These are phyloP conservation scores for Paracanthobrama guichenoti DNA, from an alignment of 2,113 vertebrate species.

Conservation along the genomic window DNA sequence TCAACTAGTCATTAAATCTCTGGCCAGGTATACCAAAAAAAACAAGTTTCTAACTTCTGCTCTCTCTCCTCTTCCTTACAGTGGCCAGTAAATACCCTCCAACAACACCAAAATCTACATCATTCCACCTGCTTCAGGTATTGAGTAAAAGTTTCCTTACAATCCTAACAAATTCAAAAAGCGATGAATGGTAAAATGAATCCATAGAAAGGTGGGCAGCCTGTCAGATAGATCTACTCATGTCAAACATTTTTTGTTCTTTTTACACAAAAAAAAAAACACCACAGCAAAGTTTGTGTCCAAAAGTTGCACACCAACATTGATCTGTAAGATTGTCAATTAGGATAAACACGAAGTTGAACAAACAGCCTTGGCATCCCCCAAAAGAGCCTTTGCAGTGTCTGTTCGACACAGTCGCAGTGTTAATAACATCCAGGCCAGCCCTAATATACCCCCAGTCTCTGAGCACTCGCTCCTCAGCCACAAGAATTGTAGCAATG, in stretches of 20 bases:
- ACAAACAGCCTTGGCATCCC: slow-evolving; percentile 21
- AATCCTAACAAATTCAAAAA: slow-evolving; percentile 19
- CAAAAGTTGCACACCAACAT: slow-evolving; percentile 9
- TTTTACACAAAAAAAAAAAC: not conserved
- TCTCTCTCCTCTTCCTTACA: no score
- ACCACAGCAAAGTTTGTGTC: not conserved
- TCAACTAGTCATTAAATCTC: no score
- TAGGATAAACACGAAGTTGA: slow-evolving; percentile 19
- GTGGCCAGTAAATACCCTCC: not conserved
- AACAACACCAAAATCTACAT: not conserved
- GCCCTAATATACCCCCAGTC: not conserved
- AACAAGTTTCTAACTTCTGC: no score
- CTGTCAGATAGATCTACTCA: not conserved
- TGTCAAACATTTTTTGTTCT: slow-evolving; percentile 12
- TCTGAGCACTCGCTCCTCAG: slow-evolving; percentile 36
- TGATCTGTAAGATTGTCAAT: slow-evolving; percentile 34
- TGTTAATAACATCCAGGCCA: slow-evolving; percentile 59
- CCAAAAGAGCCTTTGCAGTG: not conserved
- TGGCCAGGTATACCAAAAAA: no score
- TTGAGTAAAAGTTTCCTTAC: not conserved
- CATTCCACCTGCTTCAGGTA: not conserved
- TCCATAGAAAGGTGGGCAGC: not conserved
- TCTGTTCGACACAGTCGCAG: slow-evolving; percentile 27
- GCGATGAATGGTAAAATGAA: slow-evolving; percentile 3
- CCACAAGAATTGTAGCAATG: slow-evolving; percentile 59